A percentile compares a stretch with the other conserved stretches of the same genome.
Conservation (phyloP, 2,888 invertebrate species). For the Stenchaetothrips biformis region DNA sequence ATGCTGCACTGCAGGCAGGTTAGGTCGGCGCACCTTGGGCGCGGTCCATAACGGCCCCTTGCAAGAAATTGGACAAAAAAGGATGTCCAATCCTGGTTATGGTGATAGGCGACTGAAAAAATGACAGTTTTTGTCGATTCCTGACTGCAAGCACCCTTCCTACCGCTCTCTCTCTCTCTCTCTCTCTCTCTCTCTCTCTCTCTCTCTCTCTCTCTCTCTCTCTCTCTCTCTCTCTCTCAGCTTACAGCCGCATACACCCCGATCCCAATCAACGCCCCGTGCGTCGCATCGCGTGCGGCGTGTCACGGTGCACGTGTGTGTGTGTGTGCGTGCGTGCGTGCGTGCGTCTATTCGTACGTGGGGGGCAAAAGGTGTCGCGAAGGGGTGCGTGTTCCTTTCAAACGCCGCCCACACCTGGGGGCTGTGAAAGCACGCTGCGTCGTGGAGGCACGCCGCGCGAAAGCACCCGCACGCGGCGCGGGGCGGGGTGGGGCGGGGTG, state of each 20-base stretch:
- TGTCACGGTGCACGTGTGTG: background rate
- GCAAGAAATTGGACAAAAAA: background rate
- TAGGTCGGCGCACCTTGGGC: too few species aligned
- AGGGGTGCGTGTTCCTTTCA: background rate
- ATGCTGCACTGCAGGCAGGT: background rate
- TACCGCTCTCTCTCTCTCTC: too few species aligned
- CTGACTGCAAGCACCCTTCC: too few species aligned
- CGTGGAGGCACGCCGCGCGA: too few species aligned
- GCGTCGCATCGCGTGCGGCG: background rate
- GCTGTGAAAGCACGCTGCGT: slow-evolving; percentile 5
- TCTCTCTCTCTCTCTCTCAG: background rate
- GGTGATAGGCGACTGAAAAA: too few species aligned
- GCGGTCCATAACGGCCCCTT: background rate
- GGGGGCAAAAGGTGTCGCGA: background rate
- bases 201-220: background rate
- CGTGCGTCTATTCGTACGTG: background rate
- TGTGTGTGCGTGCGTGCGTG: background rate
- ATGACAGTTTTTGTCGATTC: too few species aligned
- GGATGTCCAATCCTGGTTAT: too few species aligned
- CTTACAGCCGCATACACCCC: background rate
- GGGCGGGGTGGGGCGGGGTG: too few species aligned
- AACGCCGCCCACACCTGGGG: background rate
- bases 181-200: too few species aligned
- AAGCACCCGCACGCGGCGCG: too few species aligned
- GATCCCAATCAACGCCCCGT: background rate